Conservation (phyloP, 1,140 invertebrate genomes). For the Brachionus manjavacas region DNA sequence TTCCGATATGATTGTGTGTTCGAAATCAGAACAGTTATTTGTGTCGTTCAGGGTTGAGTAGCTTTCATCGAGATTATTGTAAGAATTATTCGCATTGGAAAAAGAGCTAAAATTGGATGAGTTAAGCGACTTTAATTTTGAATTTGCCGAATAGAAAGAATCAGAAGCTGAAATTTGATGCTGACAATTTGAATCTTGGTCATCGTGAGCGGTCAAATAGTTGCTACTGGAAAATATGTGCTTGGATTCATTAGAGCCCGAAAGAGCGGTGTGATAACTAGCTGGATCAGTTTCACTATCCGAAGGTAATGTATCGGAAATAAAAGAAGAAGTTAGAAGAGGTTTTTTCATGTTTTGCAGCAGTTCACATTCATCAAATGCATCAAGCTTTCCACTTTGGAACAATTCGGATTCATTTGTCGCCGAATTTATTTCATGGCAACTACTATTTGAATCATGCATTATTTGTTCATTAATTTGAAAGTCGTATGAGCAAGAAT, state of each 20-base stretch:
- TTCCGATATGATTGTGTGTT: background rate
- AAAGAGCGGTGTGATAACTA: background rate
- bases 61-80: background rate
- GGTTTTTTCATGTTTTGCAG: background rate
- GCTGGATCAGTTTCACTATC: background rate
- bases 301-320: background rate
- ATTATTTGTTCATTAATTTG: too few relatives aligned
- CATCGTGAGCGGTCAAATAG: constrained; percentile 4
- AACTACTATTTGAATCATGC: too few relatives aligned
- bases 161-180: background rate
- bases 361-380: background rate
- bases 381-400: background rate
- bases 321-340: constrained; percentile 29
- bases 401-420: background rate
- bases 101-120: background rate
- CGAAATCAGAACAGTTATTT: background rate
- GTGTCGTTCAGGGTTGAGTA: constrained; percentile 28
- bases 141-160: constrained; percentile 32
- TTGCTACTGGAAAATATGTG: background rate
- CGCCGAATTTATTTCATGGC: background rate
- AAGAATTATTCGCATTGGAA: background rate
- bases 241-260: background rate
- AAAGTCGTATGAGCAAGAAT: too few relatives aligned
- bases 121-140: background rate
- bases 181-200: background rate